Conservation (phyloP, 2,113 vertebrate genomes). For the Parus major region DNA sequence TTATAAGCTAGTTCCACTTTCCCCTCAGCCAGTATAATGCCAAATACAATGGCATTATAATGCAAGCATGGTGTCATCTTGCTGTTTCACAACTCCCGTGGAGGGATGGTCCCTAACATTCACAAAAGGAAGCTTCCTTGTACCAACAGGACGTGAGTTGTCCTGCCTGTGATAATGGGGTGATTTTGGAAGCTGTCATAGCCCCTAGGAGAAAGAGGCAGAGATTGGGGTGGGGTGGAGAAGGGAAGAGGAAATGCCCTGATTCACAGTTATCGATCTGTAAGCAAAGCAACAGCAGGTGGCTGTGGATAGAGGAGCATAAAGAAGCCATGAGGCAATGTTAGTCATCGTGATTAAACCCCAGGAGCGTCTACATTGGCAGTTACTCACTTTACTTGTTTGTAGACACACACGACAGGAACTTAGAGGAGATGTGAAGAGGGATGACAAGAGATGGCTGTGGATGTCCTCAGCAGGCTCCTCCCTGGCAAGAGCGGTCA, state of each 20-base stretch:
- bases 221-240: not conserved
- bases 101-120: not conserved
- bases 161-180: not conserved
- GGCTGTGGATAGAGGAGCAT: not conserved
- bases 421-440: not conserved
- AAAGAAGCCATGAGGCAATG: conserved; percentile 10
- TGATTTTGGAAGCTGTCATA: not conserved
- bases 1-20: not conserved
- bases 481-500: not conserved
- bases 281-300: conserved; percentile 34
- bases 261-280: not conserved
- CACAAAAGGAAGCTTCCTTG: not conserved
- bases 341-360: conserved; percentile 41
- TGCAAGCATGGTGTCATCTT: not conserved
- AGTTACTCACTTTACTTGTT: conserved; percentile 22
- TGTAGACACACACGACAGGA: not conserved
- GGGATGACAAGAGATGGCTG: not conserved
- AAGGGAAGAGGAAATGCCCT: not conserved
- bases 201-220: not conserved
- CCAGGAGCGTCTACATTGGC: not conserved
- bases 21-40: not conserved
- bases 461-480: not conserved
- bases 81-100: not conserved
- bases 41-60: not conserved
- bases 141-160: not conserved